Evolutionary conservation across 2,888 invertebrate genomes (phyloP).

Genomic region (Congeria kusceri): DNA sequence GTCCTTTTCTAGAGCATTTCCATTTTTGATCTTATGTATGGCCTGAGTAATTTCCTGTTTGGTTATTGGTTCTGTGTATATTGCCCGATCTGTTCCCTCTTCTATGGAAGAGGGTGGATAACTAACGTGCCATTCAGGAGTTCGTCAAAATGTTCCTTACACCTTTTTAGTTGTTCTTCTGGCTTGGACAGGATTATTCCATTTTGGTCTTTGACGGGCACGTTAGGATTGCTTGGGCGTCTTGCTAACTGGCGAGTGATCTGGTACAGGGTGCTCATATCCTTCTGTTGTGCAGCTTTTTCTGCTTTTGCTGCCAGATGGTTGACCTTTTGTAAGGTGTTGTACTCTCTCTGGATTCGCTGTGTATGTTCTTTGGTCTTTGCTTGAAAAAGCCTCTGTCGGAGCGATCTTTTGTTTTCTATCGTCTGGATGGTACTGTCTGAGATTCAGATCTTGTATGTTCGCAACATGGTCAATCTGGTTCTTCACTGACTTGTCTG

Average conservation of each 20-base stretch:
- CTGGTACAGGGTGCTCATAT: constrained; percentile 1
- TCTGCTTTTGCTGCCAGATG: constrained; percentile 1
- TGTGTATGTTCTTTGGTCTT: background rate
- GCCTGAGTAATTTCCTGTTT: background rate
- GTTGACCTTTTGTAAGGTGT: background rate
- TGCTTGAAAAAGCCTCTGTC: constrained; percentile 7
- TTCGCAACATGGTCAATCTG: constrained; percentile 34
- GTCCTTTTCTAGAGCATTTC: background rate
- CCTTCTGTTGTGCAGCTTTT: background rate
- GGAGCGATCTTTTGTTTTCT: background rate
- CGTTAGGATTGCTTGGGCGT: background rate
- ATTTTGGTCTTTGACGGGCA: background rate
- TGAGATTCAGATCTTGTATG: constrained; percentile 10
- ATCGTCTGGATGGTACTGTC: background rate
- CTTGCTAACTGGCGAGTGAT: background rate
- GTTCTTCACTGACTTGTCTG: constrained; percentile 31
- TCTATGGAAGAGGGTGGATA: background rate
- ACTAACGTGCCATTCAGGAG: background rate
- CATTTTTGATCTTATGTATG: constrained; percentile 4
- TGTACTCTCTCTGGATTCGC: background rate
- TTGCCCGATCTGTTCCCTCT: background rate
- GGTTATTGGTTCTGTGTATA: background rate
- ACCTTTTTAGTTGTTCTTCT: constrained; percentile 17
- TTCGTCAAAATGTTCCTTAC: background rate
- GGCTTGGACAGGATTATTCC: constrained; percentile 12